phyloP scores from a whole-genome alignment of 2,797 vertebrate genomes.

The Sebastolobus alascanus region DNA sequence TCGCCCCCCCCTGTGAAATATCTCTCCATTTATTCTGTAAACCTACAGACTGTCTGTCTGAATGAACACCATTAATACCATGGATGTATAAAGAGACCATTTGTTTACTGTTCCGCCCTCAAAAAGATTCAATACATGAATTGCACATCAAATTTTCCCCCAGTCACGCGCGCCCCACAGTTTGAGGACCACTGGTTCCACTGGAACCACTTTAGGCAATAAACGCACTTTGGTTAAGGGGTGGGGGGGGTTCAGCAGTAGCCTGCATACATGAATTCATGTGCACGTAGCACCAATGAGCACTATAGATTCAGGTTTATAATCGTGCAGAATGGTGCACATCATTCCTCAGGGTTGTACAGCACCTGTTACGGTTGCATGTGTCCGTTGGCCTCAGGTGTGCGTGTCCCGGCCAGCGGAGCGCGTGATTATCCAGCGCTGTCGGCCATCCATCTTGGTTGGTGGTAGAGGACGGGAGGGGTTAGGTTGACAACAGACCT shows the following conservation, averaged over 20 bases:
- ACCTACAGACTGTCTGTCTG: too few species aligned
- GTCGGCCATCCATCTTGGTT: conserved; percentile 75
- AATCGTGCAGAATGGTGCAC: conserved; percentile 3
- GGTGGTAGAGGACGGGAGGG: conserved; percentile 53
- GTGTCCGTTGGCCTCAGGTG: conserved; percentile 59
- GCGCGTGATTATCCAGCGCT: conserved; percentile 69
- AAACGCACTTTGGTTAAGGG: not conserved
- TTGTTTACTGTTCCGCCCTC: too few species aligned
- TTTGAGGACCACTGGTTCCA: too few species aligned
- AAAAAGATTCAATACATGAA: too few species aligned
- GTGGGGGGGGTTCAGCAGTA: too few species aligned
- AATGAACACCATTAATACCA: too few species aligned
- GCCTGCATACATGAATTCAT: conserved; percentile 10
- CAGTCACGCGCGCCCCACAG: too few species aligned
- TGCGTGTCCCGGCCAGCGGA: conserved; percentile 61
- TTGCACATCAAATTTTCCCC: too few species aligned
- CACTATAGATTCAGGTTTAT: not conserved
- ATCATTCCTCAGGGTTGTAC: conserved; percentile 29
- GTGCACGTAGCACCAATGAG: not conserved
- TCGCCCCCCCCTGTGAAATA: too few species aligned
- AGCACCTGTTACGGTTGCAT: conserved; percentile 46
- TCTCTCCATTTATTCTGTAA: too few species aligned
- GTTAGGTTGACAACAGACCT: conserved; percentile 57
- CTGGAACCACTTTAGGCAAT: not conserved
- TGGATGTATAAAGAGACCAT: accelerated